Evolutionary conservation across 2,797 vertebrate genomes (phyloP).

Genomic region (Paramormyrops hopkinsi): DNA sequence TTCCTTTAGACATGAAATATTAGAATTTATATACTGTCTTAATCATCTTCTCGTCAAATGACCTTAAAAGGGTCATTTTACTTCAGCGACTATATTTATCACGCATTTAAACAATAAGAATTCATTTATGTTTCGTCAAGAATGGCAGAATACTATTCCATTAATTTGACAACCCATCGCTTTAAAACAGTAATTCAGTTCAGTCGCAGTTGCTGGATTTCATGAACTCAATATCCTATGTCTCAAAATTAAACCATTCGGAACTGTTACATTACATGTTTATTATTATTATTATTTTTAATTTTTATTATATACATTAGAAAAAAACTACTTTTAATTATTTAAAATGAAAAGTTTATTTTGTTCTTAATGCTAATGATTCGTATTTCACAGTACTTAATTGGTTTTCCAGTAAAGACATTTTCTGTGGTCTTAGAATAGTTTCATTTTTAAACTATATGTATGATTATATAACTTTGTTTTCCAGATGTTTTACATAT

Average conservation of each 20-base stretch:
- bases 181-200: constrained; percentile 1
- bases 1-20: not conserved
- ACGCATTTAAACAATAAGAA: not conserved
- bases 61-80: not conserved
- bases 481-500: not conserved
- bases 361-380: not conserved
- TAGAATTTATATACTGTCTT: not conserved
- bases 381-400: not conserved
- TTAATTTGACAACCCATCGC: not conserved
- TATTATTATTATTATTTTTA: not conserved
- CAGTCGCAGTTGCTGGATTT: not conserved
- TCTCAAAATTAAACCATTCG: not conserved
- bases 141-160: not conserved
- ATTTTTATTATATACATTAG: not conserved
- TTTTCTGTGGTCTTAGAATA: not conserved
- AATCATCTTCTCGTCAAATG: not conserved
- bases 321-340: not conserved
- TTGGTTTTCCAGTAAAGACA: not conserved
- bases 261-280: not conserved
- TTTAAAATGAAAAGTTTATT: not conserved
- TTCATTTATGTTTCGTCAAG: not conserved
- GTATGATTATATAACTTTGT: not conserved
- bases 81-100: not conserved
- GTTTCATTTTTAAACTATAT: not conserved
- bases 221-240: not conserved